Percentiles rank a stretch among this genome's conserved stretches.
These are phyloP conservation scores for Bergia puertoricense DNA, from an alignment of 92 coral and sea anemone species.

Conservation along the genomic window DNA sequence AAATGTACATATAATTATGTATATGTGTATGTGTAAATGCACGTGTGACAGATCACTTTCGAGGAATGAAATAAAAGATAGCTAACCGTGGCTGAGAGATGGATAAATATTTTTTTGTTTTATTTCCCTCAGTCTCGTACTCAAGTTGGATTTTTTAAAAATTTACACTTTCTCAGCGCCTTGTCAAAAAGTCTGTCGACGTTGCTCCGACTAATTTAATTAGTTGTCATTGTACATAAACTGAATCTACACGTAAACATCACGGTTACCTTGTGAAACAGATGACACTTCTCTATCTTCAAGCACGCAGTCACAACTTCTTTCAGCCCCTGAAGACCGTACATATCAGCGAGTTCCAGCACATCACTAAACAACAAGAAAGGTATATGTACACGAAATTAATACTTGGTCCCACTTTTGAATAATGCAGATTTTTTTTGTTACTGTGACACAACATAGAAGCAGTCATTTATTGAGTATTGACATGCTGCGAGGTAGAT, in stretches of 20 bases:
- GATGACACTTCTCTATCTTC: conserved; percentile 82
- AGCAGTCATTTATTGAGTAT: no score
- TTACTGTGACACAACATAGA: no score
- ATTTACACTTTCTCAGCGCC: no score
- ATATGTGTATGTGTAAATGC: not conserved
- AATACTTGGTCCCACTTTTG: not conserved
- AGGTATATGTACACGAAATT: not conserved
- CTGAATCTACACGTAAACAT: not conserved
- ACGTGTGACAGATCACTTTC: not conserved
- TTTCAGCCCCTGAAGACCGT: conserved; percentile 76
- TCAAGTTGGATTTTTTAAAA: no score
- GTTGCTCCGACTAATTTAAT: no score
- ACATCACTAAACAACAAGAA: conserved; percentile 56
- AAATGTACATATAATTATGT: no score
- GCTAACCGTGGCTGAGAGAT: not conserved
- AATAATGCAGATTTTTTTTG: no score
- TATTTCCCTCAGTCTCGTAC: no score
- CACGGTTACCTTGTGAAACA: conserved; percentile 88
- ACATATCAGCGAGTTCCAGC: conserved; percentile 88
- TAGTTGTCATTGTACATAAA: not conserved
- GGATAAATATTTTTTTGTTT: no score
- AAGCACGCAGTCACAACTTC: conserved; percentile 67
- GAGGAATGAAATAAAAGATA: not conserved
- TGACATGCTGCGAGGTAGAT: not conserved
- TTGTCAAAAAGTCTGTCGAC: not conserved